Conservation (phyloP, 2,797 vertebrate species). For the Rhinichthys osculus region DNA sequence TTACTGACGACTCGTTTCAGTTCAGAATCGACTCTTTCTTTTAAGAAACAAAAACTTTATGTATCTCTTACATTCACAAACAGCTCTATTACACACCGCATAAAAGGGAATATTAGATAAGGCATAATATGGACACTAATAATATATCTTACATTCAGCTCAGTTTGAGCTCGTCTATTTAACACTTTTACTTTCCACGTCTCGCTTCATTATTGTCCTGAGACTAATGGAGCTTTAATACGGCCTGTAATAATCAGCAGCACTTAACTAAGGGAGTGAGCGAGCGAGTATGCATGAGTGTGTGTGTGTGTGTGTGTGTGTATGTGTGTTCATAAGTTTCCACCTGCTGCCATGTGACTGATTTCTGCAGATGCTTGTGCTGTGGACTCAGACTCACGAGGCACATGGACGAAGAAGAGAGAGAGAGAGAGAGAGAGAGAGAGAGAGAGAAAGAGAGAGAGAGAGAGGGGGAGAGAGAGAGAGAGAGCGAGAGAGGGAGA, state of each 20-base stretch:
- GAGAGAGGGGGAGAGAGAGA: too few relatives aligned
- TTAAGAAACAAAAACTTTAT: too few relatives aligned
- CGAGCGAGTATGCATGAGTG: neutral
- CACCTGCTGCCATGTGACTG: conserved; percentile 44
- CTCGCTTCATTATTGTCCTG: neutral
- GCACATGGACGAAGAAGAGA: conserved; percentile 29
- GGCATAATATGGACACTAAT: neutral
- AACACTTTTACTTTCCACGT: neutral
- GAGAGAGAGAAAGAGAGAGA: too few relatives aligned
- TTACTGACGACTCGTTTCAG: too few relatives aligned
- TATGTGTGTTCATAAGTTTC: conserved; percentile 10
- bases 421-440: conserved; percentile 24
- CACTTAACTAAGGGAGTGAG: neutral
- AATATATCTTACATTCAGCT: neutral
- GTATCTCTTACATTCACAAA: neutral
- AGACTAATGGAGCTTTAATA: conserved; percentile 34
- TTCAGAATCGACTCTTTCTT: too few relatives aligned
- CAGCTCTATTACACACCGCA: neutral
- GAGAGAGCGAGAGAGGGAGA: too few relatives aligned
- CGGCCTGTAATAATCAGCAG: conserved; percentile 35
- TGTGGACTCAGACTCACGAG: conserved; percentile 42
- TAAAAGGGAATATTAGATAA: neutral
- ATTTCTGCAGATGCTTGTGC: conserved; percentile 17
- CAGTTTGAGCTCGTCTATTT: neutral
- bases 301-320: conserved; percentile 17